These are phyloP conservation scores for Carassius auratus DNA, from an alignment of 2,113 vertebrate species.

Conservation along the genomic window DNA sequence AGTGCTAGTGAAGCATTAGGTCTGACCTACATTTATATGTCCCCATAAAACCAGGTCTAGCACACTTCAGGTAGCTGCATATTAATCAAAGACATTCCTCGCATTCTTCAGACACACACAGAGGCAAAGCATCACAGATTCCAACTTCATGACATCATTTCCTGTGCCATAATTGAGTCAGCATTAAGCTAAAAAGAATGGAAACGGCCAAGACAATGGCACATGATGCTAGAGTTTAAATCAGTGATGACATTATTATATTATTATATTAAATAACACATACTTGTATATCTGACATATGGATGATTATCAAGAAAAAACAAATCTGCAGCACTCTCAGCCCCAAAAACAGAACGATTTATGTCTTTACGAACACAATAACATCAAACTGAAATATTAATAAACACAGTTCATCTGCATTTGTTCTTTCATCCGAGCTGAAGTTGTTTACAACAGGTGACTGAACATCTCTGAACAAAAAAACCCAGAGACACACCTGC, in stretches of 20 bases:
- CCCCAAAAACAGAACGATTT: background rate
- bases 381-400: background rate
- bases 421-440: background rate
- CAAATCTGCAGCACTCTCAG: background rate
- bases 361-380: background rate
- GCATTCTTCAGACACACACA: constrained; percentile 18
- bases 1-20: constrained; percentile 60
- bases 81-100: constrained; percentile 38
- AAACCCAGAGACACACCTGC: background rate
- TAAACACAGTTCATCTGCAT: background rate
- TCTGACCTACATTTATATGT: constrained; percentile 73
- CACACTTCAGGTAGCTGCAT: constrained; percentile 37
- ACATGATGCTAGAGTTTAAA: background rate
- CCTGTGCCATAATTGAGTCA: background rate
- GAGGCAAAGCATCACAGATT: constrained; percentile 40
- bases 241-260: background rate
- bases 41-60: constrained; percentile 66
- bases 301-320: background rate
- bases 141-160: constrained; percentile 63
- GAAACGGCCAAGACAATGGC: background rate
- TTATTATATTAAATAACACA: background rate
- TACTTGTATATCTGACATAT: background rate
- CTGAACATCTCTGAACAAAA: background rate
- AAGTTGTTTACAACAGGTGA: background rate
- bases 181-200: background rate